Percentiles rank a stretch among this genome's conserved stretches.
Evolutionary conservation across 1,140 invertebrate species (phyloP).

Genomic region (Danaus plexippus): DNA sequence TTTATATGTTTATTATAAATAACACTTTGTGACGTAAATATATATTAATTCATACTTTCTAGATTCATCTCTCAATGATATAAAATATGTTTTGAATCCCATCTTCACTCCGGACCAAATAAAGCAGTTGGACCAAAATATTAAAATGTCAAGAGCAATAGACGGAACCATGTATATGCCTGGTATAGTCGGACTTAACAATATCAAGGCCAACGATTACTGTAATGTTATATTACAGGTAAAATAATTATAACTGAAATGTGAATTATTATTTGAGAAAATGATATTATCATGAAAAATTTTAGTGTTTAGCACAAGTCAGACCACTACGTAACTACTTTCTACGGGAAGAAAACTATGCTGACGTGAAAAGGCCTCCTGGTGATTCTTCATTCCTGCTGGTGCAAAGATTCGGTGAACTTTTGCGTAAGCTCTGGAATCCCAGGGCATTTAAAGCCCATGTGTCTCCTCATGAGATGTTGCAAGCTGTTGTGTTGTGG

Average conservation of each 20-base stretch:
- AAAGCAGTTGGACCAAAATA: slow-evolving; percentile 82
- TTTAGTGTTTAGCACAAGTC: slow-evolving; percentile 93
- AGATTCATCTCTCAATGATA: slow-evolving; percentile 98
- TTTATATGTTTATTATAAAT: background rate
- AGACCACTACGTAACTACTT: slow-evolving; percentile 96
- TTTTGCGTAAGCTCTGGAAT: slow-evolving; percentile 99
- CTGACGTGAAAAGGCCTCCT: slow-evolving; percentile 88
- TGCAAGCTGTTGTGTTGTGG: slow-evolving; percentile 98
- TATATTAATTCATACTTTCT: slow-evolving; percentile 26
- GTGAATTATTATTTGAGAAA: background rate
- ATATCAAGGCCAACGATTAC: slow-evolving; percentile 99
- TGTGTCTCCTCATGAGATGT: slow-evolving; percentile 99
- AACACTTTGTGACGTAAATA: background rate
- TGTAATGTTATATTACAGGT: slow-evolving; percentile 98
- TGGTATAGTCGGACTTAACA: slow-evolving; percentile 97
- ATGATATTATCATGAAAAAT: slow-evolving; percentile 8
- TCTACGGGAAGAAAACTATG: slow-evolving; percentile 93
- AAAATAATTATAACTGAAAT: slow-evolving; percentile 1
- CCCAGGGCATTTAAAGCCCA: slow-evolving; percentile 99
- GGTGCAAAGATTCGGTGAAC: slow-evolving; percentile 96
- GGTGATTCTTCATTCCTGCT: slow-evolving; percentile 93
- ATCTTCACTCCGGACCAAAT: slow-evolving; percentile 93
- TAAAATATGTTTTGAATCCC: slow-evolving; percentile 99
- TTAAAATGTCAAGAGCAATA: slow-evolving; percentile 94
- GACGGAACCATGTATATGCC: slow-evolving; percentile 97